Evolutionary conservation across 2,113 vertebrate species (phyloP), one percentile per base, ranked within the genome.

Genomic region (Montifringilla adamsi): DNA sequence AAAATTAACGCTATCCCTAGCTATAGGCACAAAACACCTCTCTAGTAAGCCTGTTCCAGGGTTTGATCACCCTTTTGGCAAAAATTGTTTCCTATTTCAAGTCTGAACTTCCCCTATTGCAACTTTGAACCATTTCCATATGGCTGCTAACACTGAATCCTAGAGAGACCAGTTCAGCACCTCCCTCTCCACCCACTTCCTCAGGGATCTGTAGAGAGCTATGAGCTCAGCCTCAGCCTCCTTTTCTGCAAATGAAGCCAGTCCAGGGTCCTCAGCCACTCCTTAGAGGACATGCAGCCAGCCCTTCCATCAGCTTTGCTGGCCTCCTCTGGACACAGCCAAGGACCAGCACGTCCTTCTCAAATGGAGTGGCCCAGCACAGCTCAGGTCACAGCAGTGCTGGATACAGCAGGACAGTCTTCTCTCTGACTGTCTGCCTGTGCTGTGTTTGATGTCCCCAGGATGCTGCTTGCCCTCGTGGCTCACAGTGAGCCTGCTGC

Each of bases 341-440:
- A 3, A 47, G 19, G 4, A 35, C 17, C 7, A 59, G 47, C 24
- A 20, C 0, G 0, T 28, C 12, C 31, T 62, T 27, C 43, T 66
- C 46, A 41, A 15, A 13, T 3, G 17, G 9, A 21, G 21, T 3
- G 7, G 8, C 15, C 15, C 59, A 73, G 31, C 28, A 53, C 31
- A 5, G 15, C 17, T 30, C 49, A 46, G 50, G 35, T 17, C 1
- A 1, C 35, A 46, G 2, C 39, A n/a, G 0, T 1, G 2, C 16
- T 66, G 7, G 41, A 24, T 7, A 15, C 21, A 55, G 5, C 1
- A 0, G 12, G 8, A 27, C 2, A 18, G 41, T 43, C 41, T 50
- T 9, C 26, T 17, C 26, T 55, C 15, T 52, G 8, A 21, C 17
- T 0, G 0, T 3, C 14, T 64, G 31, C 5, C 14, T 35, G 2